These are phyloP conservation scores for Gymnobelideus leadbeateri DNA, from an alignment of 2,113 vertebrate species.

Conservation along the genomic window DNA sequence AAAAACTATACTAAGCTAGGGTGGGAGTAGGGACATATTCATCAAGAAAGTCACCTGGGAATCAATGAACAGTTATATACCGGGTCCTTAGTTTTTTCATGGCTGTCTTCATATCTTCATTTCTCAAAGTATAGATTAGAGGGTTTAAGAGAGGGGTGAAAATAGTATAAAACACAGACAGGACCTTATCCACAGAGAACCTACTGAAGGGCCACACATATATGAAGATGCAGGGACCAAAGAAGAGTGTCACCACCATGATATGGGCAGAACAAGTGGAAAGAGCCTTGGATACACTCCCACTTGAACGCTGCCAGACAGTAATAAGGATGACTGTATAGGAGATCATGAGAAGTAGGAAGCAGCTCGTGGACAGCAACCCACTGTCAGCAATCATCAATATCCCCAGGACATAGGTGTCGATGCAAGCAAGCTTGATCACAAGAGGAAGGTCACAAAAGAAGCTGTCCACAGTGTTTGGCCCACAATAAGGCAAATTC, in stretches of 20 bases:
- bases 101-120: constrained; percentile 63
- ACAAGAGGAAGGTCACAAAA: constrained; percentile 72
- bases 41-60: background rate
- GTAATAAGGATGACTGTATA: constrained; percentile 44
- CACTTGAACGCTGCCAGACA: background rate
- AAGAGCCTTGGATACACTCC: constrained; percentile 19
- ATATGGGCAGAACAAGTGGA: constrained; percentile 66
- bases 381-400: constrained; percentile 68
- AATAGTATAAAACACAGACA: constrained; percentile 74
- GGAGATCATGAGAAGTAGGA: constrained; percentile 60
- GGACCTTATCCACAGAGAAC: constrained; percentile 62
- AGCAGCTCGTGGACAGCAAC: constrained; percentile 54
- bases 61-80: constrained; percentile 31
- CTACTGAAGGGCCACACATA: constrained; percentile 66
- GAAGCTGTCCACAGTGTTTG: constrained; percentile 63
- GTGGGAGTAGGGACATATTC: background rate
- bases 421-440: constrained; percentile 67
- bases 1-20: background rate
- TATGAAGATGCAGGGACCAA: constrained; percentile 70
- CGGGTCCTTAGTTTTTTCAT: constrained; percentile 46
- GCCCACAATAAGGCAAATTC: constrained; percentile 72
- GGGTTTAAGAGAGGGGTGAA: constrained; percentile 69
- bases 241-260: constrained; percentile 56
- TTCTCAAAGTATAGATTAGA: constrained; percentile 70
- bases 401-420: constrained; percentile 58